Evolutionary conservation across 2,888 invertebrate species (phyloP), one percentile per base, ranked within the genome.

Genomic region (Eugnorisma glareosa): DNA sequence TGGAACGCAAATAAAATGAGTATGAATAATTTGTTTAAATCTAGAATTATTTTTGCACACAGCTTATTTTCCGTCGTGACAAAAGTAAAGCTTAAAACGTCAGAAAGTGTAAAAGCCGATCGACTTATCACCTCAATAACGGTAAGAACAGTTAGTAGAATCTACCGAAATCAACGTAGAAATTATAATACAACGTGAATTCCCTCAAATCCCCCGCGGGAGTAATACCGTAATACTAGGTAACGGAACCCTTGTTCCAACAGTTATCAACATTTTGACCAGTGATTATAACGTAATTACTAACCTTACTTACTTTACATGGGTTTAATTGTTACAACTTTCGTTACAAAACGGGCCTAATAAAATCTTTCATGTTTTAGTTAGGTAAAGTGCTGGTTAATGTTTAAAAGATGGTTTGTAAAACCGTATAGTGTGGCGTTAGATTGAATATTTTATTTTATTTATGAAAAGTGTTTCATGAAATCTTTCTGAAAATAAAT

Each of bases 241-340:
- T 81, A 83, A 67, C 76, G 7, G 61, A 76, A 88, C 89, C 89
- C 88, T 88, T 89, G 88, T 89, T 88, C 79, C 82, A 83, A 86
- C 88, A 82, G 88, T 83, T 86, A 86, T 88, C 89, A 86, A 88
- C 89, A 86, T 89, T 89, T 84, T 86, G 85, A 86, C 89, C 89
- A 84, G 88, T 89, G 86, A 88, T 88, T 88, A 88, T 89, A 83
- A 84, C 80, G 77, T 88, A 86, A 88, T 88, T 89, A 88, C 85
- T 85, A 83, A 85, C 83, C 80, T 79, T 78, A 81, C 82, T 87
- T 86, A 86, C 82, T 88, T 88, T 78, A 85, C 86, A 84, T 77
- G 75, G 80, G 83, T 88, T 86, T 87, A 88, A 88, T 87, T 88
- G 89, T 88, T 86, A 88, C 84, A 88, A 88, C 78, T 88, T 88